Conservation (phyloP, 1,140 invertebrate species). For the Theocolax elegans region DNA sequence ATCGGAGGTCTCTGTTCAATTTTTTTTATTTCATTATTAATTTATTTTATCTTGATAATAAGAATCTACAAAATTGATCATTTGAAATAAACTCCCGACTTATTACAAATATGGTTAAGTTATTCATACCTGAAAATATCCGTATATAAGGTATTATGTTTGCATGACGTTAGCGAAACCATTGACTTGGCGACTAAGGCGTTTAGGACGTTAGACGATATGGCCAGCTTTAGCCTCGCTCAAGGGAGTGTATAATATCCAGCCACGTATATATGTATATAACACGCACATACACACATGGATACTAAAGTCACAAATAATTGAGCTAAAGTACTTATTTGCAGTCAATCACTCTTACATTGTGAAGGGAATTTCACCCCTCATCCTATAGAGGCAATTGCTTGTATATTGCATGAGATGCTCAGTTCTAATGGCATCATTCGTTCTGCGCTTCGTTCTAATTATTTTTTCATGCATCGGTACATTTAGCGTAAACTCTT, state of each 20-base stretch:
- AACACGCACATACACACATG: too few species aligned
- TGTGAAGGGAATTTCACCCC: neutral
- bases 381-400: slow-evolving; percentile 19
- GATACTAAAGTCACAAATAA: slow-evolving; percentile 16
- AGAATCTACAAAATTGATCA: too few species aligned
- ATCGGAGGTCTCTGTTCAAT: too few species aligned
- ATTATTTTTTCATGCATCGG: too few species aligned
- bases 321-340: slow-evolving; percentile 16
- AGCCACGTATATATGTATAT: too few species aligned
- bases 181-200: slow-evolving; percentile 25
- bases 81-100: too few species aligned
- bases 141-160: slow-evolving; percentile 22
- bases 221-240: slow-evolving; percentile 24
- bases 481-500: too few species aligned
- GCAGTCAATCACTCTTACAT: slow-evolving; percentile 13
- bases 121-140: slow-evolving; percentile 22
- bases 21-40: too few species aligned
- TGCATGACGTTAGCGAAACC: slow-evolving; percentile 21
- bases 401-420: slow-evolving; percentile 3
- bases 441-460: neutral
- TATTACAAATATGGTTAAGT: too few species aligned
- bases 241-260: neutral
- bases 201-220: slow-evolving; percentile 21
- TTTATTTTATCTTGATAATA: too few species aligned
- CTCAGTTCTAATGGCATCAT: neutral